Base-by-base conservation (phyloP, 2,888 invertebrate species). In the Druceiella hillmani region DNA sequence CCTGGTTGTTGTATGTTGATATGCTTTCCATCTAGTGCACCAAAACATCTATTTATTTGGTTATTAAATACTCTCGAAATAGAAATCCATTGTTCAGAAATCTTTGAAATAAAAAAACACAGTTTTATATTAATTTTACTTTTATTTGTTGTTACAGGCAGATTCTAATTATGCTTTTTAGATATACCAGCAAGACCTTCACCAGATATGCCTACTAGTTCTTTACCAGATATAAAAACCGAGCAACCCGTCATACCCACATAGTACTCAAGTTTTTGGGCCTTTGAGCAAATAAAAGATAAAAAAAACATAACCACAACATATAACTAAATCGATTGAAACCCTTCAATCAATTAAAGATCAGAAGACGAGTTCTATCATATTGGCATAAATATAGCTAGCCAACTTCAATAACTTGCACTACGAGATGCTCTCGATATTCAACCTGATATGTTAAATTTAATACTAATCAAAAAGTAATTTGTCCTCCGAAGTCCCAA, bases 341-440 rank as follows among this genome's bases (percentile, higher is more conserved):
- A 33, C 24, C 9, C 33, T 38, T 9, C 15, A 38, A 12, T 17
- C 20, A 7, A 38, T 33, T 7, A 33, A 27, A 38, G 22, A 33
- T 13, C 38, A 38, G 29, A 39, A 29, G 39, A 39, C n/a, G 39
- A 39, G n/a, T 39, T 39, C 13, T 24, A 3, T 16, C 25, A 39
- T 11, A 34, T 39, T 29, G 34, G 16, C 2, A 29, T 30, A 27
- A 39, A 39, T 30, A 13, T 39, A 4, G 34, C 39, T 11, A 34
- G 39, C 25, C 39, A 39, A 11, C 34, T 39, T 13, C 14, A 34
- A 16, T 30, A 39, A 26, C 39, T 39, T 3, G 34, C 39, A 11
- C 9, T 34, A 2, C 2, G 22, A 4, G 34, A 39, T 22, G 39
- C 39, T 28, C 34, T 39, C 2, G 33, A 39, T 34, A 16, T 39